phyloP scores from a whole-genome alignment of 1,140 invertebrate species.

The Drosophila quadrilineata region DNA sequence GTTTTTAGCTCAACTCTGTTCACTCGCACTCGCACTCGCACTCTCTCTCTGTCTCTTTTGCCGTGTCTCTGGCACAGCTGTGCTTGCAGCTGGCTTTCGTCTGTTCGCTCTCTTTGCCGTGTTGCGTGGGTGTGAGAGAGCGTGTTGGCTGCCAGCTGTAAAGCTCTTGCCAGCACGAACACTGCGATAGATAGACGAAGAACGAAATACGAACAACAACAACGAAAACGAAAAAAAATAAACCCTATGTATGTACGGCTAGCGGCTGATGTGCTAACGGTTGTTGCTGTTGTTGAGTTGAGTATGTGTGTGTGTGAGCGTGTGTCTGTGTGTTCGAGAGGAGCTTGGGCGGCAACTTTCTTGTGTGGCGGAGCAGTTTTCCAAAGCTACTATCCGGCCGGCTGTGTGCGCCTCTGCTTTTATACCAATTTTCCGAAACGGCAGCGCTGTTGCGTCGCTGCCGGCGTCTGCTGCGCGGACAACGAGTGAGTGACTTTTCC shows the following conservation, averaged over 20 bases:
- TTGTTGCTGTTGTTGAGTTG: too few relatives aligned
- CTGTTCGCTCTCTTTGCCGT: background rate
- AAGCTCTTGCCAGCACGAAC: constrained; percentile 19
- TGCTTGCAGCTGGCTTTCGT: constrained; percentile 12
- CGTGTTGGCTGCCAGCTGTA: constrained; percentile 30
- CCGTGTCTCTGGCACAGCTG: too few relatives aligned
- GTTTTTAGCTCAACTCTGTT: constrained; percentile 3
- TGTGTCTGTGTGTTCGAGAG: too few relatives aligned
- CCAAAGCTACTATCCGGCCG: constrained; percentile 76
- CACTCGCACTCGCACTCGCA: background rate
- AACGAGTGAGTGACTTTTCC: constrained; percentile 62
- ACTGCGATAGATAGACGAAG: background rate
- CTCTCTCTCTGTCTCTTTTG: too few relatives aligned
- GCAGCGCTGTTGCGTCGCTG: constrained; percentile 50
- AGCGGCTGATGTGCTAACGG: constrained; percentile 28
- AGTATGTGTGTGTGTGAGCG: too few relatives aligned
- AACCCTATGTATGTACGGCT: constrained; percentile 25
- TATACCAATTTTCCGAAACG: constrained; percentile 63
- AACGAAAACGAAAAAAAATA: constrained; percentile 16
- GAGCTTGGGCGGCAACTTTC: constrained; percentile 58
- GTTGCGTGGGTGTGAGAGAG: constrained; percentile 28
- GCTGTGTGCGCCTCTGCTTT: constrained; percentile 56
- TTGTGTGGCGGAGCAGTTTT: constrained; percentile 73
- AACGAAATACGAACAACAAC: constrained; percentile 16
- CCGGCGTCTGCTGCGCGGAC: too few relatives aligned